Base-by-base conservation (phyloP, 2,888 invertebrate genomes). In the Caenorhabditis afra region DNA sequence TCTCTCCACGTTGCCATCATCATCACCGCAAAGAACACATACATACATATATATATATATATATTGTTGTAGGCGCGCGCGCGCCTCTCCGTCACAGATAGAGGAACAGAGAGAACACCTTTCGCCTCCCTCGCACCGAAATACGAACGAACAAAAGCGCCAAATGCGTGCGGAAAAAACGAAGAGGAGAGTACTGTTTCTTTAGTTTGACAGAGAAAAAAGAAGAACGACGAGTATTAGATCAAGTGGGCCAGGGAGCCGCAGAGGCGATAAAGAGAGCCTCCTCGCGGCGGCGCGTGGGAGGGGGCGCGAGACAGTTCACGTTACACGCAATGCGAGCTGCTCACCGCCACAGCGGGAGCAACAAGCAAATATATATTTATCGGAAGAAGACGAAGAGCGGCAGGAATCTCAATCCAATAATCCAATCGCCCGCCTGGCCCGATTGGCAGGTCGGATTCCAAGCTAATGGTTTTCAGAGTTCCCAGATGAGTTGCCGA, bases 81-180 rank as follows among this genome's bases (percentile, higher is more conserved):
- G 29, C 29, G 29, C 29, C 4, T 7, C 29, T 29, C 29, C 7
- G 29, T 29, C 29, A 29, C 29, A 29, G 29, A 29, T 29, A 29
- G 29, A 29, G 29, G 7, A 29, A 29, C 4, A 29, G 3, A 29
- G 29, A 29, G 29, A 29, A 29, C 29, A 29, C 29, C 41, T 41
- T 41, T 14, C 11, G 7, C 3, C 41, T 11, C 41, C 3, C 41
- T 14, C 4, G 14, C 14, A 14, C 14, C 41, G 41, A 41, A 66
- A 55, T 53, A 66, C 41, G n/a, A 66, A 55, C 41, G 44, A 55
- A 66, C 55, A 66, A 66, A 66, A 66, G 66, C 66, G 66, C 66
- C 29, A 50, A 70, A 62, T 50, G 70, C 55, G 70, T 58, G 61
- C 59, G 53, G 39, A 52, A 35, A 53, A 35, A 53, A 53, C 3